Conservation (phyloP, 2,113 vertebrate species). For the Pica pica region DNA sequence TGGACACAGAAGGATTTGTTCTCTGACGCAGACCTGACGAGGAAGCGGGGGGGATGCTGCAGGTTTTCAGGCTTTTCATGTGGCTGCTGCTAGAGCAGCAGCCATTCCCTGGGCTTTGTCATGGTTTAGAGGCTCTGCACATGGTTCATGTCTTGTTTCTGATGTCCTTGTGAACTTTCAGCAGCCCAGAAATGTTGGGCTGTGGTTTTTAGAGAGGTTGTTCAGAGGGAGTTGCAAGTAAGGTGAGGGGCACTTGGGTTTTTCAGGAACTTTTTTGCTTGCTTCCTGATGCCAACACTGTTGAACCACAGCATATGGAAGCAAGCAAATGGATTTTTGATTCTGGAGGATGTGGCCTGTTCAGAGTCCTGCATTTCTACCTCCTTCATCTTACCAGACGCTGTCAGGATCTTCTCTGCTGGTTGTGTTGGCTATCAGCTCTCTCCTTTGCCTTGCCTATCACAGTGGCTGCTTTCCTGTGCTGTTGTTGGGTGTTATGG, state of each 20-base stretch:
- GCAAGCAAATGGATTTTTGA: background rate
- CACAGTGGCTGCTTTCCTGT: background rate
- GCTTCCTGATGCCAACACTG: background rate
- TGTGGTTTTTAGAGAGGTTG: background rate
- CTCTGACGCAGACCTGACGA: background rate
- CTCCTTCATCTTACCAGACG: background rate
- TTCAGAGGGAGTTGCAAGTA: background rate
- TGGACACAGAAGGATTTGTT: background rate
- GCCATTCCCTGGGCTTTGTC: background rate
- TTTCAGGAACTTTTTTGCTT: background rate
- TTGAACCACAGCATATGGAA: background rate
- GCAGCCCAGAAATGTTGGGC: rapidly evolving
- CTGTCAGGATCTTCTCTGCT: background rate
- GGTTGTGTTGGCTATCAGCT: background rate
- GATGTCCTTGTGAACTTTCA: background rate
- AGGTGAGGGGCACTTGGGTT: background rate
- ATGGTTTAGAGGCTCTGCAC: background rate
- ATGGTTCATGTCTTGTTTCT: rapidly evolving
- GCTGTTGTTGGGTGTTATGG: rapidly evolving
- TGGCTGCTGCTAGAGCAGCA: background rate
- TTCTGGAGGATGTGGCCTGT: background rate
- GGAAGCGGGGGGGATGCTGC: background rate
- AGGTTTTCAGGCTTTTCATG: background rate
- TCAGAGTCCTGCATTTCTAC: background rate
- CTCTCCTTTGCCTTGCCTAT: background rate